Conservation (phyloP, 2,113 vertebrate species). For the Psettodes erumei region DNA sequence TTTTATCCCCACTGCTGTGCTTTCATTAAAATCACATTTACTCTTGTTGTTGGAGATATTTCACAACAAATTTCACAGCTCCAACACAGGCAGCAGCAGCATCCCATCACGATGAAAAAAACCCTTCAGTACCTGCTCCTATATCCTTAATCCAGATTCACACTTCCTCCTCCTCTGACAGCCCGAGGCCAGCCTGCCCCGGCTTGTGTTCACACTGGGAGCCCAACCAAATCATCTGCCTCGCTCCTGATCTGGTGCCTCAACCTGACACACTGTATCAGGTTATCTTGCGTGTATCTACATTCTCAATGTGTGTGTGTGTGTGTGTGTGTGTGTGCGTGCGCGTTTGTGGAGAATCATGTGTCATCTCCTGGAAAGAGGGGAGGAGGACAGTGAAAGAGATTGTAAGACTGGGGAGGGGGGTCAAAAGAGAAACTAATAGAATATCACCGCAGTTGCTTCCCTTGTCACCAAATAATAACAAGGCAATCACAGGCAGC, state of each 20-base stretch:
- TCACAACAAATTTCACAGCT: conserved; percentile 3
- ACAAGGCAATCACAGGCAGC: background rate
- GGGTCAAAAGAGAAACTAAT: background rate
- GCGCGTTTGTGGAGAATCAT: conserved; percentile 62
- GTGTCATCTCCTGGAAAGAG: conserved; percentile 70
- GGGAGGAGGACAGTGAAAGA: conserved; percentile 16
- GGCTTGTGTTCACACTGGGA: conserved; percentile 54
- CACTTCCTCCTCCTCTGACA: conserved; percentile 13
- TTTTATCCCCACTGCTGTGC: background rate
- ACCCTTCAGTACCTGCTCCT: conserved; percentile 3
- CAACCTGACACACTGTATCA: conserved; percentile 69
- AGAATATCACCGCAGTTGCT: background rate
- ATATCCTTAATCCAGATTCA: conserved; percentile 34
- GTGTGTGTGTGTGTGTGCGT: conserved; percentile 34
- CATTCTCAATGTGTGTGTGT: conserved; percentile 30
- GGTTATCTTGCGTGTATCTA: conserved; percentile 54
- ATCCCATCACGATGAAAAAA: conserved; percentile 7
- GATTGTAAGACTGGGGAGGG: conserved; percentile 1
- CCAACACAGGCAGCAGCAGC: conserved; percentile 7
- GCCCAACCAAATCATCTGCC: conserved; percentile 60
- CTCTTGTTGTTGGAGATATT: background rate
- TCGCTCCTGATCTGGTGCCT: conserved; percentile 62
- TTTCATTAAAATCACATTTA: background rate
- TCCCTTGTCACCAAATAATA: background rate
- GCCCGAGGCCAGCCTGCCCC: conserved; percentile 5